Base-by-base conservation (phyloP, 2,888 invertebrate species). In the Diaprepes abbreviatus region DNA sequence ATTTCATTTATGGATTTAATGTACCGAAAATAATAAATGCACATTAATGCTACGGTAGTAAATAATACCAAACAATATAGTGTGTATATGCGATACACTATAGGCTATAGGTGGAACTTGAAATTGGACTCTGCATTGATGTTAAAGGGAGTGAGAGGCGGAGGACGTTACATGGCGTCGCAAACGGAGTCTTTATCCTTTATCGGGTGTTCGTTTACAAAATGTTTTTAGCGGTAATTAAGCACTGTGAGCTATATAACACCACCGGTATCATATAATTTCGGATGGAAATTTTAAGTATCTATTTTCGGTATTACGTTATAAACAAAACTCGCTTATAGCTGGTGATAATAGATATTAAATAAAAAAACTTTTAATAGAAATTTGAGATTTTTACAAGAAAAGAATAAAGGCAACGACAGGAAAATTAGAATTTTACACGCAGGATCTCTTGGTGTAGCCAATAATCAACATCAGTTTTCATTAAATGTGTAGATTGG, bases 171-270 rank as follows among this genome's bases (percentile, higher is more conserved):
- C 58, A 70, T 60, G 69, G 73, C 70, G 73, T 73, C 73, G 80
- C 76, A 80, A 80, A 77, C 74, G 73, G 77, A 81, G 77, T 79
- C 77, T 76, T 71, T 68, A 72, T 72, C 66, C 71, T 71, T 71
- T 71, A 71, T 71, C 70, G 72, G 77, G 80, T 79, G 77, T 81
- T 79, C 73, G 76, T 77, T 81, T 81, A 77, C 79, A 77, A 79
- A 79, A 79, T 78, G 77, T 79, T 77, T 79, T 76, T 79, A 79
- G 77, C 77, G 78, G 78, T 79, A 79, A 73, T 70, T 71, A 70
- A 71, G 73, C 70, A 59, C 62, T 59, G 45, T 63, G 63, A 38
- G 59, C 31, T 36, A 64, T 17, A 40, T 48, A 24, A 62, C 52
- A 50, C 64, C 55, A 50, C 28, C 28, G 48, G 45, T 24, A 50